Evolutionary conservation across 2,113 vertebrate genomes (phyloP).

Genomic region (Atlantisia rogersi): DNA sequence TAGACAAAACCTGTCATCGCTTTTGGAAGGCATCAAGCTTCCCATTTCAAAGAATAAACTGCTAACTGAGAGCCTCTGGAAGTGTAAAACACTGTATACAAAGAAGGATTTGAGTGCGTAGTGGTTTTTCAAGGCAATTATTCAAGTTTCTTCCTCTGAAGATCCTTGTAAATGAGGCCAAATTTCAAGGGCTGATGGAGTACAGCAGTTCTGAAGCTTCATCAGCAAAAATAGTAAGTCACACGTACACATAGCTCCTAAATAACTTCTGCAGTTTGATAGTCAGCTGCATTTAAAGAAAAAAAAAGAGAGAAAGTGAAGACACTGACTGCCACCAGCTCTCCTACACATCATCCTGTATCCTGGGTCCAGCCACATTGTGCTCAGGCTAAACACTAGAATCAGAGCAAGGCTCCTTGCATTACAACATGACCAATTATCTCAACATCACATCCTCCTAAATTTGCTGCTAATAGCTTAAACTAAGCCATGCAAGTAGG

Average conservation of each 20-base stretch:
- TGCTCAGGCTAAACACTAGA: neutral
- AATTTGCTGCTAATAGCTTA: rapidly evolving
- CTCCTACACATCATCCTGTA: neutral
- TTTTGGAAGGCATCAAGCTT: neutral
- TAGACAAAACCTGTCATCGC: neutral
- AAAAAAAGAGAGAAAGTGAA: neutral
- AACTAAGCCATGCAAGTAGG: neutral
- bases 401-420: neutral
- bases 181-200: neutral
- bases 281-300: rapidly evolving
- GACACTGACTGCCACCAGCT: neutral
- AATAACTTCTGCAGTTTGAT: neutral
- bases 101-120: neutral
- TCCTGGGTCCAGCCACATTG: rapidly evolving
- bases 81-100: neutral
- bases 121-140: neutral
- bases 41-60: neutral
- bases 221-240: neutral
- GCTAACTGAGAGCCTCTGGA: neutral
- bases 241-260: rapidly evolving
- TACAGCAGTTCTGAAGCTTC: neutral
- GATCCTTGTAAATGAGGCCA: neutral
- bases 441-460: neutral
- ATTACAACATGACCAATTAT: neutral
- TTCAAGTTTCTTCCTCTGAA: neutral